These are phyloP conservation scores for Mesorhabditis spiculigera DNA, from an alignment of 2,888 invertebrate genomes.

Conservation along the genomic window DNA sequence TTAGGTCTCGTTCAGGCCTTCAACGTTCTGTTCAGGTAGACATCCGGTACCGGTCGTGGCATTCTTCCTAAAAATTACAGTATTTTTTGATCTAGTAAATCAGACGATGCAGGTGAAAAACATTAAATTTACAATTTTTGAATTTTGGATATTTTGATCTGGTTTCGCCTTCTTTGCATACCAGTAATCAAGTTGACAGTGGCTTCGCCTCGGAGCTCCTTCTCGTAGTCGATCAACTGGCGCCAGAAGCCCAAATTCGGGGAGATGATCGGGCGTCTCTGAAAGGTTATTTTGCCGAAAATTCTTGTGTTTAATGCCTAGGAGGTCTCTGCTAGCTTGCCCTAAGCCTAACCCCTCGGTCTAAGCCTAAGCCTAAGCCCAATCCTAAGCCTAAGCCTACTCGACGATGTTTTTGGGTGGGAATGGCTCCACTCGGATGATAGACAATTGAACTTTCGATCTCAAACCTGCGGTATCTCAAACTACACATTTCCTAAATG, in stretches of 20 bases:
- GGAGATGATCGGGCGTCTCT: conserved; percentile 37
- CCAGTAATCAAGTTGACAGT: conserved; percentile 46
- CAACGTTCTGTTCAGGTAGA: conserved; percentile 38
- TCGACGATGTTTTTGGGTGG: no score
- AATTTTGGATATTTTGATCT: neutral
- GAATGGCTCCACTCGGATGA: no score
- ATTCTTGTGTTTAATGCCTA: no score
- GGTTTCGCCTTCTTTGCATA: neutral
- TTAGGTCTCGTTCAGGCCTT: conserved; percentile 1
- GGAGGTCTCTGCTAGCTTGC: no score
- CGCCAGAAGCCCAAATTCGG: conserved; percentile 40
- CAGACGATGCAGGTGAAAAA: neutral
- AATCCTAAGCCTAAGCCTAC: no score
- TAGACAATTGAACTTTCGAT: no score
- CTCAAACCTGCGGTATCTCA: no score
- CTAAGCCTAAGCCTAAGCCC: neutral
- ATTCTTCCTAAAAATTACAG: conserved; percentile 27
- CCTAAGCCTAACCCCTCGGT: neutral
- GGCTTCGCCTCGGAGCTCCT: conserved; percentile 26
- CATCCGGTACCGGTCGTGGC: conserved; percentile 46
- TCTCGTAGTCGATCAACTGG: conserved; percentile 38
- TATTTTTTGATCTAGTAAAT: neutral
- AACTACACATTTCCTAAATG: neutral
- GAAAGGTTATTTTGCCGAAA: neutral
- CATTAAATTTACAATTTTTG: no score